phyloP scores from a whole-genome alignment of 2,888 invertebrate genomes.

The Epistrophe grossulariae region DNA sequence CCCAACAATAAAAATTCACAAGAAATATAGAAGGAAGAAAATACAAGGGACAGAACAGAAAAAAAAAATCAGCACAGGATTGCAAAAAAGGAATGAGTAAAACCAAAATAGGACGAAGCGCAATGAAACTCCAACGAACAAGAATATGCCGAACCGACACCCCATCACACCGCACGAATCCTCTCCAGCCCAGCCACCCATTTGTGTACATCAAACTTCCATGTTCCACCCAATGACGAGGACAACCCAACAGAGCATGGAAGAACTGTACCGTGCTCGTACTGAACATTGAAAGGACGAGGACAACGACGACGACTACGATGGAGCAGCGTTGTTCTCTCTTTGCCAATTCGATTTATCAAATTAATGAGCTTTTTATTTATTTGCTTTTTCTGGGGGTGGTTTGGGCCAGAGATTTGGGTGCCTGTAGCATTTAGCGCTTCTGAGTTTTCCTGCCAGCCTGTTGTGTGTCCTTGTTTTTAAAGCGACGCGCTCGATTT shows the following conservation, averaged over 20 bases:
- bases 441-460: constrained; percentile 70
- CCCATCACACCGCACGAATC: constrained; percentile 4
- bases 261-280: constrained; percentile 30
- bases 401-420: constrained; percentile 27
- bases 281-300: constrained; percentile 46
- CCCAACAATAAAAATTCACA: constrained; percentile 71
- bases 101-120: constrained; percentile 73
- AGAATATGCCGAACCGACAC: constrained; percentile 28
- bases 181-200: constrained; percentile 26
- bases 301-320: constrained; percentile 5
- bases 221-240: constrained; percentile 45
- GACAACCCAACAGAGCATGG: constrained; percentile 27
- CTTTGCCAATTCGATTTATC: constrained; percentile 80
- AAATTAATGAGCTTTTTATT: constrained; percentile 83
- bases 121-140: constrained; percentile 64
- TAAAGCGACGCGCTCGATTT: constrained; percentile 63
- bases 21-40: constrained; percentile 53
- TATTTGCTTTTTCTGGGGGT: constrained; percentile 80
- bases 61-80: constrained; percentile 68
- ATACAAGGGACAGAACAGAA: not conserved
- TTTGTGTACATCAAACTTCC: constrained; percentile 39
- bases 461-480: constrained; percentile 74
- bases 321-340: constrained; percentile 48
- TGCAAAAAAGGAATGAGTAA: constrained; percentile 63
- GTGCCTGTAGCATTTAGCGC: constrained; percentile 55